phyloP scores from a whole-genome alignment of 35 echinoderm and acorn worm genomes.

The Ptychodera flava region DNA sequence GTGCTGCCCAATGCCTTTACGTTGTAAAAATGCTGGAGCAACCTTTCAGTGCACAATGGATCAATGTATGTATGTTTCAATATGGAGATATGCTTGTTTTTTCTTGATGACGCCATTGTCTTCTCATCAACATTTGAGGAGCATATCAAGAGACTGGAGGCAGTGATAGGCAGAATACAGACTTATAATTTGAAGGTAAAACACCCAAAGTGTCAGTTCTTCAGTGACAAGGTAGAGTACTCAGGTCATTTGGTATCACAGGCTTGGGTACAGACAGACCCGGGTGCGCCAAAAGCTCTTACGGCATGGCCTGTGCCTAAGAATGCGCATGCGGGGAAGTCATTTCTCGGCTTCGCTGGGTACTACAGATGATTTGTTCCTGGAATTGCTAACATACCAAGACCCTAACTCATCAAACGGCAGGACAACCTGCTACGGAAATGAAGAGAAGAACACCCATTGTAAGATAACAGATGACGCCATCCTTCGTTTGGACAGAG shows the following conservation, averaged over 20 bases:
- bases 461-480: background rate
- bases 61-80: slow-evolving; percentile 10
- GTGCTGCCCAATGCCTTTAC: slow-evolving; percentile 43
- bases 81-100: slow-evolving; percentile 10
- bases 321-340: slow-evolving; percentile 3
- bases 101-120: slow-evolving; percentile 50
- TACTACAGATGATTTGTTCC: slow-evolving; percentile 32
- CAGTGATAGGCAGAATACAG: slow-evolving; percentile 21
- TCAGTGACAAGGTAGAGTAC: slow-evolving; percentile 33
- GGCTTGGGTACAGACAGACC: slow-evolving; percentile 28
- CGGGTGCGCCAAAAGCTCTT: slow-evolving; percentile 6
- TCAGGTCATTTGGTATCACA: slow-evolving; percentile 40
- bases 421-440: background rate
- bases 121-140: slow-evolving; percentile 30
- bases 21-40: slow-evolving; percentile 26
- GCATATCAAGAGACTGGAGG: slow-evolving; percentile 5
- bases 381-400: slow-evolving; percentile 2
- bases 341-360: slow-evolving; percentile 18
- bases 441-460: background rate
- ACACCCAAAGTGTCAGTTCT: slow-evolving; percentile 33
- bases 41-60: slow-evolving; percentile 34
- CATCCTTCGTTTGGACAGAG: slow-evolving; percentile 6
- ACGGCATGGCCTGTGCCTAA: slow-evolving; percentile 16
- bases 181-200: slow-evolving; percentile 42
- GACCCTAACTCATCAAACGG: slow-evolving; percentile 14